Evolutionary conservation across 2,113 vertebrate species (phyloP).

Genomic region (Crotalus tigris): DNA sequence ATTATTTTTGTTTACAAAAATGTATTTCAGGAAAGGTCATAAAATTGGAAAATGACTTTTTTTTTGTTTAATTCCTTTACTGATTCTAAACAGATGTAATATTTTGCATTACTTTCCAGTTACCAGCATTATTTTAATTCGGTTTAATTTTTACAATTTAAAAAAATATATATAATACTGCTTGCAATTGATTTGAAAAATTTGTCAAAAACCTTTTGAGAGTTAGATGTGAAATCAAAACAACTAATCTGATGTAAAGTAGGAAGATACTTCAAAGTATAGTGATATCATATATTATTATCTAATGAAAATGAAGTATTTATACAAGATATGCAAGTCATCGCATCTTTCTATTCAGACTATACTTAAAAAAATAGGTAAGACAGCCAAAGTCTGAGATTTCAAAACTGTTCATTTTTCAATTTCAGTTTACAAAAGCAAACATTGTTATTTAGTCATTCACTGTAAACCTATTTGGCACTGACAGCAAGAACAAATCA

Average conservation of each 20-base stretch:
- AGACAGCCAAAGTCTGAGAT: not conserved
- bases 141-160: conserved; percentile 9
- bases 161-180: conserved; percentile 5
- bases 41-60: not conserved
- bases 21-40: not conserved
- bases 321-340: not conserved
- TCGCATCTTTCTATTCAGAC: not conserved
- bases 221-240: conserved; percentile 6
- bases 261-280: conserved; percentile 15
- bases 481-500: not conserved
- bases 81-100: not conserved
- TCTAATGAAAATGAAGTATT: not conserved
- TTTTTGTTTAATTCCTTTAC: not conserved
- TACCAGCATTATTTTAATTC: conserved; percentile 4
- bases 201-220: not conserved
- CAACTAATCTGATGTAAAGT: conserved; percentile 18
- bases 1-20: not conserved
- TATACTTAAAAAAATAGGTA: not conserved
- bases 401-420: not conserved
- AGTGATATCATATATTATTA: not conserved
- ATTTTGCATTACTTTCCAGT: not conserved
- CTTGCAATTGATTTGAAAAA: not conserved
- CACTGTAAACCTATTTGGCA: not conserved
- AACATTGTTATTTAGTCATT: not conserved
- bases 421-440: not conserved